phyloP scores from a whole-genome alignment of 1,140 invertebrate species.

The Zaprionus capensis region DNA sequence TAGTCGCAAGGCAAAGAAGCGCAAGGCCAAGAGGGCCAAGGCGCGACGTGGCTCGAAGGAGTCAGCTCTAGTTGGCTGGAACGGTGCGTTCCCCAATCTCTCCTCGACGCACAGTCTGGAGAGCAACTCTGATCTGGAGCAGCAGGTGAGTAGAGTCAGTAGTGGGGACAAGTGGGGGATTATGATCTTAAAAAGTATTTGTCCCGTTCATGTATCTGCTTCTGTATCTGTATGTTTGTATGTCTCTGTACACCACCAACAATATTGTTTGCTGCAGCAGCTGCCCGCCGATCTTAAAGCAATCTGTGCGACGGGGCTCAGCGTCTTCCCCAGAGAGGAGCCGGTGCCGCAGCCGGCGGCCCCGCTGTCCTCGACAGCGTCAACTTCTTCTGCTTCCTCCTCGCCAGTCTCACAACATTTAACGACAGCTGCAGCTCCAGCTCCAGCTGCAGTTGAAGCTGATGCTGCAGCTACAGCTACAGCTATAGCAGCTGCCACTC shows the following conservation, averaged over 20 bases:
- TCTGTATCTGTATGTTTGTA: slow-evolving; percentile 31
- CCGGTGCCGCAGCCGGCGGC: slow-evolving; percentile 16
- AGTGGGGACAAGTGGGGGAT: neutral
- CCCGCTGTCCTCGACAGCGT: slow-evolving; percentile 30
- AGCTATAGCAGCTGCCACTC: neutral
- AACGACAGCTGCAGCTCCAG: neutral
- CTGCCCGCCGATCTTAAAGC: slow-evolving; percentile 46
- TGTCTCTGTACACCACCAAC: slow-evolving; percentile 7
- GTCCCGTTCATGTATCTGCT: slow-evolving; percentile 11
- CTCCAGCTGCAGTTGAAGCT: neutral
- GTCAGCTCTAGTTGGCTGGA: slow-evolving; percentile 41
- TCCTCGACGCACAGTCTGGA: slow-evolving; percentile 30
- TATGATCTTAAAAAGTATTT: neutral
- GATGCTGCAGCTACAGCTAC: neutral
- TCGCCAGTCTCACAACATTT: slow-evolving; percentile 29
- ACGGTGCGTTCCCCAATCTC: slow-evolving; percentile 41
- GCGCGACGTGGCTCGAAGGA: slow-evolving; percentile 30
- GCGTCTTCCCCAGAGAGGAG: slow-evolving; percentile 55
- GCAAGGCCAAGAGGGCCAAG: slow-evolving; percentile 27
- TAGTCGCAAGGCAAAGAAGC: slow-evolving; percentile 22
- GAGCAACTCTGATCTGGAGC: slow-evolving; percentile 39
- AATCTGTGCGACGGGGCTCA: slow-evolving; percentile 48
- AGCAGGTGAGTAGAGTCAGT: slow-evolving; percentile 42
- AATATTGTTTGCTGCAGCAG: slow-evolving; percentile 33
- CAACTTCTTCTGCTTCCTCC: slow-evolving; percentile 35